Evolutionary conservation across 1,140 invertebrate genomes (phyloP).

Genomic region (Acromyrmex charruanus): DNA sequence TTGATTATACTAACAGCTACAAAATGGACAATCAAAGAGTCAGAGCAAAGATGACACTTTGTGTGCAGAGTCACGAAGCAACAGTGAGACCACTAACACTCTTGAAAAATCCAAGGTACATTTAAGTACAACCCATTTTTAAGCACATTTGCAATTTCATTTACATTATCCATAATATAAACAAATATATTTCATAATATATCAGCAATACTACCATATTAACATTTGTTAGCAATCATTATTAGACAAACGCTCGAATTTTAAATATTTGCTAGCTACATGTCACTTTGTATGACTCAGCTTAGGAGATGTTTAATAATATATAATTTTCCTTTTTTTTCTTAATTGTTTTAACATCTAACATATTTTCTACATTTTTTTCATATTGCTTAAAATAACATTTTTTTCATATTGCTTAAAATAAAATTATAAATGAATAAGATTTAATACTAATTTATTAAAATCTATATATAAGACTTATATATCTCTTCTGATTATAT

Average conservation of each 20-base stretch:
- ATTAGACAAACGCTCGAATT: not conserved
- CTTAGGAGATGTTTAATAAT: not conserved
- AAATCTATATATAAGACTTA: not conserved
- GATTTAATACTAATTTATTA: not conserved
- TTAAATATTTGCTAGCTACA: slow-evolving; percentile 9
- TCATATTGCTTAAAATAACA: not conserved
- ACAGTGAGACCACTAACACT: slow-evolving; percentile 78
- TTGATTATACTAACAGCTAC: slow-evolving; percentile 75
- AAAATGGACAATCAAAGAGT: slow-evolving; percentile 80
- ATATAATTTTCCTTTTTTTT: not conserved
- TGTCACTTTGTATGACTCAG: slow-evolving; percentile 22
- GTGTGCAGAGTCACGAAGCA: slow-evolving; percentile 74
- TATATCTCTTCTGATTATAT: not conserved
- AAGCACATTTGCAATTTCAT: not conserved
- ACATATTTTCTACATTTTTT: not conserved
- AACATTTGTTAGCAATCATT: not conserved
- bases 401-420: not conserved
- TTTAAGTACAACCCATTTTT: slow-evolving; percentile 10
- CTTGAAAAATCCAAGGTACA: slow-evolving; percentile 79
- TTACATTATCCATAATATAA: slow-evolving; percentile 31
- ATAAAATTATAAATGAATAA: not conserved
- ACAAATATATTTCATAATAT: slow-evolving; percentile 18
- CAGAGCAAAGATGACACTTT: slow-evolving; percentile 75
- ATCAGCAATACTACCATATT: not conserved
- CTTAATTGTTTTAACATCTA: not conserved